Conservation (phyloP, 2,797 vertebrate species). For the Denticeps clupeoides region DNA sequence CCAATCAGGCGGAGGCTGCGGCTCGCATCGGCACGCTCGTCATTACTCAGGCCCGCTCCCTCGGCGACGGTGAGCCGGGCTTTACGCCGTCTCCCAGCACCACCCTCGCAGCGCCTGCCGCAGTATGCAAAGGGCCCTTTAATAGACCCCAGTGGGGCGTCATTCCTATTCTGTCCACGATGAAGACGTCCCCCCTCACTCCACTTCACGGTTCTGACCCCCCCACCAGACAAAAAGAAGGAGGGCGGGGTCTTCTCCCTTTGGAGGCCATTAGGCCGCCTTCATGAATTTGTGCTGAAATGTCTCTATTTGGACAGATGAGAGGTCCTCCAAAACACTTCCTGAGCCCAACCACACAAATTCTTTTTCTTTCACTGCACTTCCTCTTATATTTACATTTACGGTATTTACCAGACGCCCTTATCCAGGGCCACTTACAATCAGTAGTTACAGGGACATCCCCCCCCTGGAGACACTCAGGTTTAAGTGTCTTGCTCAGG, state of each 20-base stretch:
- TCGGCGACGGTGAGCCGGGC: constrained; percentile 28
- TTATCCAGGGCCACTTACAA: too few relatives aligned
- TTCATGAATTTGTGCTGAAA: constrained; percentile 66
- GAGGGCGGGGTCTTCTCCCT: constrained; percentile 51
- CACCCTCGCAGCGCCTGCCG: constrained; percentile 38
- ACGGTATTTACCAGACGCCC: too few relatives aligned
- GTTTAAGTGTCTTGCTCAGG: too few relatives aligned
- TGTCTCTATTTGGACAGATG: constrained; percentile 26
- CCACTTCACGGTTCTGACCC: too few relatives aligned
- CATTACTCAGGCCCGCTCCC: constrained; percentile 21
- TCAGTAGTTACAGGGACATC: too few relatives aligned
- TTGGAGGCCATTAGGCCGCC: constrained; percentile 65
- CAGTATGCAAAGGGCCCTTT: constrained; percentile 56
- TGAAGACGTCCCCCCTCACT: constrained; percentile 45
- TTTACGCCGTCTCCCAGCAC: constrained; percentile 38
- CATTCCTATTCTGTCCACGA: constrained; percentile 63
- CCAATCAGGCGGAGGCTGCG: too few relatives aligned
- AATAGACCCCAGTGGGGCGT: constrained; percentile 69
- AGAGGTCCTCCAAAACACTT: too few relatives aligned
- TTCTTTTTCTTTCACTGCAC: too few relatives aligned
- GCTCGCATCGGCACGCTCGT: constrained; percentile 29
- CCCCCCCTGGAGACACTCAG: too few relatives aligned
- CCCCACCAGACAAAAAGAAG: too few relatives aligned
- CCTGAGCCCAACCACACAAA: too few relatives aligned
- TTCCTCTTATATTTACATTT: too few relatives aligned